Evolutionary conservation across 30 jellyfish, hydroid and myxozoan species (phyloP).

Genomic region (Morbakka virulenta): DNA sequence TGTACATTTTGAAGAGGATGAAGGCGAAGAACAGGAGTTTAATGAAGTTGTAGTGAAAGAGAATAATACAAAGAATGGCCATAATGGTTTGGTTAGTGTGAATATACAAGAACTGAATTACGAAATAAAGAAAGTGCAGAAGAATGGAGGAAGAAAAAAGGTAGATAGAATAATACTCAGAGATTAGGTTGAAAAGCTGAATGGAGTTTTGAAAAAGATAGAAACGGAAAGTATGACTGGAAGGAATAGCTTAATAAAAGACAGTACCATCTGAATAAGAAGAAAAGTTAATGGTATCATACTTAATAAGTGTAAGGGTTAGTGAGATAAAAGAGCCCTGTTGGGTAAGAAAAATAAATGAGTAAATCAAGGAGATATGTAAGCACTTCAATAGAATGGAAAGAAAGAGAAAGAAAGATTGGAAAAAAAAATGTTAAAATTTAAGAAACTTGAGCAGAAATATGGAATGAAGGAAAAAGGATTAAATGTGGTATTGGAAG

Average conservation of each 20-base stretch:
- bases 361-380: neutral
- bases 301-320: no score
- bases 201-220: neutral
- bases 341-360: neutral
- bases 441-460: neutral
- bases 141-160: no score
- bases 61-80: neutral
- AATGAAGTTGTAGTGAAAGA: neutral
- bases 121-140: no score
- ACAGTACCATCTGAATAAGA: neutral
- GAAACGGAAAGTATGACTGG: neutral
- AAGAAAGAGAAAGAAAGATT: neutral
- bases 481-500: neutral
- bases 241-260: no score
- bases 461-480: neutral
- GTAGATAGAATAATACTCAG: no score
- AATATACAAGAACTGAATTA: neutral
- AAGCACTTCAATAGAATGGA: neutral
- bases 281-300: neutral
- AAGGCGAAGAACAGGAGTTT: neutral
- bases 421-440: neutral
- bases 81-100: neutral
- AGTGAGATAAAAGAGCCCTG: neutral
- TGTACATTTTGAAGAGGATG: neutral
- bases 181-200: no score